phyloP scores from a whole-genome alignment of 2,888 invertebrate species.

The Luperina testacea region DNA sequence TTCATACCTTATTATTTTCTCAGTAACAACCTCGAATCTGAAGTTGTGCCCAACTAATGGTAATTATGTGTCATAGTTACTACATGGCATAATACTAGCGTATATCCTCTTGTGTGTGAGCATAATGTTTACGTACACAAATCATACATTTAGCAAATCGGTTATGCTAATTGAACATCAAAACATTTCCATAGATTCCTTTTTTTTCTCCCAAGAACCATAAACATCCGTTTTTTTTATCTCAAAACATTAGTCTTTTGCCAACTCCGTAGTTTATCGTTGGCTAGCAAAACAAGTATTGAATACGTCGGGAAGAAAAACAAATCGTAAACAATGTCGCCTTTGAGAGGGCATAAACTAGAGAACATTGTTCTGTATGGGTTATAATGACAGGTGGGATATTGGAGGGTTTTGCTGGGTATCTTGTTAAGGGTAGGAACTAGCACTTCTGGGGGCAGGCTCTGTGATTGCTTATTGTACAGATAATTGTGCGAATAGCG shows the following conservation, averaged over 20 bases:
- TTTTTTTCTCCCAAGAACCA: conserved; percentile 2
- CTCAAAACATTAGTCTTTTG: conserved; percentile 30
- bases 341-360: conserved; percentile 35
- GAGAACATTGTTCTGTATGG: neutral
- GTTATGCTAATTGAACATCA: conserved; percentile 43
- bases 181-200: conserved; percentile 29
- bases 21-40: neutral
- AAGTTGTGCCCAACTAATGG: neutral
- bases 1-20: no score
- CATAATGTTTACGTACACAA: conserved; percentile 2
- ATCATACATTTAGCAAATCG: conserved; percentile 16
- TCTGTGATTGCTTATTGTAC: neutral
- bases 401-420: neutral
- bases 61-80: neutral
- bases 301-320: conserved; percentile 28
- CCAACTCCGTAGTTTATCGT: conserved; percentile 55
- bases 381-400: conserved; percentile 19
- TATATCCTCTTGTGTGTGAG: neutral
- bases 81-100: neutral
- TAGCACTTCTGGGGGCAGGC: neutral
- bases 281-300: conserved; percentile 50
- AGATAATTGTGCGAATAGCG: neutral
- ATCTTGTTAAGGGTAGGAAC: neutral
- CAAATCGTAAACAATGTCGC: conserved; percentile 46
- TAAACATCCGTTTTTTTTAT: conserved; percentile 49